These are phyloP conservation scores for Polypterus bichir DNA, from an alignment of 2,113 vertebrate species.

Conservation along the genomic window DNA sequence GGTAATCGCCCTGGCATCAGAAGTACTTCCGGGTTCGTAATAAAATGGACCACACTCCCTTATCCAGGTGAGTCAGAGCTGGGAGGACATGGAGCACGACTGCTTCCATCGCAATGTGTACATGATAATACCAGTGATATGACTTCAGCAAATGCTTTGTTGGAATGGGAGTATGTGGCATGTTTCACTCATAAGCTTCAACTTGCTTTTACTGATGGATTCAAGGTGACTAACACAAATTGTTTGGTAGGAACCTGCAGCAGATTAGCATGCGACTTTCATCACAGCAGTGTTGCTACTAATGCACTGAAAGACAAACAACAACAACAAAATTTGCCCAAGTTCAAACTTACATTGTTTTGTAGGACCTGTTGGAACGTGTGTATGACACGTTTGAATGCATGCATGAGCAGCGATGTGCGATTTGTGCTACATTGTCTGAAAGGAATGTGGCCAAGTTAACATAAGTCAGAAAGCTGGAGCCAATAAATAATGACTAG, in stretches of 20 bases:
- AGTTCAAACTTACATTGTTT: background rate
- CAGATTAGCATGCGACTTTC: conserved; percentile 1
- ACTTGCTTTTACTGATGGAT: conserved; percentile 4
- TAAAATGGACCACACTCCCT: no score
- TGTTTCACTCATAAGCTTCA: conserved; percentile 8
- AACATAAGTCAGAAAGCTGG: no score
- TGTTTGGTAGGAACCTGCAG: background rate
- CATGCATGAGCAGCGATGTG: no score
- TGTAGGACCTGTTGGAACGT: background rate
- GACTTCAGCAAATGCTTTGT: background rate
- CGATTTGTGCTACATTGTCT: no score
- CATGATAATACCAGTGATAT: conserved; percentile 7
- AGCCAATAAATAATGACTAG: no score
- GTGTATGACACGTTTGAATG: no score
- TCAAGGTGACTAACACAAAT: conserved; percentile 2
- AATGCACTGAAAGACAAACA: background rate
- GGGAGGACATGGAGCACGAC: no score
- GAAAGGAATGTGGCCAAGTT: no score
- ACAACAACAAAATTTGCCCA: conserved; percentile 1
- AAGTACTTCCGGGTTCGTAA: no score
- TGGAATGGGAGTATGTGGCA: conserved; percentile 1
- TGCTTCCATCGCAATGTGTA: background rate
- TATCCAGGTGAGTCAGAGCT: no score
- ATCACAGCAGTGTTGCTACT: conserved; percentile 1
- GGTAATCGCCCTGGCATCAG: no score